Evolutionary conservation across 2,888 invertebrate genomes (phyloP), one percentile per base, ranked within the genome.

Genomic region (Mantis religiosa): DNA sequence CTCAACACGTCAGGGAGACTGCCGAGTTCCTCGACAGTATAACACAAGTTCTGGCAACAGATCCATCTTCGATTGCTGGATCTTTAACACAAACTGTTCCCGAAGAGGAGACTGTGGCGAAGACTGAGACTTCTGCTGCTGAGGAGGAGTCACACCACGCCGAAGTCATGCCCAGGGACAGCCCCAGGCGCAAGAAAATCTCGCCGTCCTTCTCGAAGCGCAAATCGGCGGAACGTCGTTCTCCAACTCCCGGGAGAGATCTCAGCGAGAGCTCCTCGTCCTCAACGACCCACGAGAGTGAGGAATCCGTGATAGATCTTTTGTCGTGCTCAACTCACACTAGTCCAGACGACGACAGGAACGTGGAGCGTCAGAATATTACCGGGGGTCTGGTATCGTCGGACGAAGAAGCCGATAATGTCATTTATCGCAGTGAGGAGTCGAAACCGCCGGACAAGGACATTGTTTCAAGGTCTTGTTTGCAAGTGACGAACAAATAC

Each of bases 231-330:
- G 89, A 90, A 27, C 89, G 54, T 15, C 54, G 83, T 30, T 84
- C 90, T 20, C 84, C 88, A 12, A 88, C 85, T n/a, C 90, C 81
- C 8, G 89, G 86, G 27, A 84, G 84, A 47, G 87, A 54, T n/a
- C 34, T 85, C 82, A 34, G 81, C 12, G 88, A 89, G 30, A 87
- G 89, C 82, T 41, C 85, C n/a, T 28, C 85, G 47, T 83, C 87
- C 14, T 84, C 83, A n/a, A 86, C 82, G 88, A 88, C 87, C 14
- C 87, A 54, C 15, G 86, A 88, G 47, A 90, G 88, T 30, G 89
- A 90, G 71, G 90, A 90, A 54, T 88, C 85, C 84, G 90, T 89
- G 28, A 89, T 90, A 27, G 89, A 89, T 47, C 88, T 89, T 15
- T 84, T 90, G 15, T 85, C 87, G 4, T 71, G 20, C 54, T 90